These are phyloP conservation scores for Lipotes vexillifer DNA, from an alignment of 2,113 vertebrate genomes.

Conservation along the genomic window DNA sequence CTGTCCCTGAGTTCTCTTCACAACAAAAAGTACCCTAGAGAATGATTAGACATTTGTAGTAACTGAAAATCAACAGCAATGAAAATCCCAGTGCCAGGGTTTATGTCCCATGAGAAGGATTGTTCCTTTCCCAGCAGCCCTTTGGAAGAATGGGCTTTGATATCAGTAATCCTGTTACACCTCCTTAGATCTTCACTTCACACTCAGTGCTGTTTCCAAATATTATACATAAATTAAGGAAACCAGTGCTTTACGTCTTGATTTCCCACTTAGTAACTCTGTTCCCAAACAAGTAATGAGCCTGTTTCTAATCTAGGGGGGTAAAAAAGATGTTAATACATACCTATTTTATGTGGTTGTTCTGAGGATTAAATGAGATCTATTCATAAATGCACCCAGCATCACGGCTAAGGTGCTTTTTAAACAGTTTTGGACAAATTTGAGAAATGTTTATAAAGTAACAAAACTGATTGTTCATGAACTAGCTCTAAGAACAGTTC, in stretches of 20 bases:
- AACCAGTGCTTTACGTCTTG: not conserved
- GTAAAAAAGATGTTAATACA: not conserved
- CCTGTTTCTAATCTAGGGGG: not conserved
- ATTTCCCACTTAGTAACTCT: not conserved
- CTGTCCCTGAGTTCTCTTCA: not conserved
- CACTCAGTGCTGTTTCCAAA: not conserved
- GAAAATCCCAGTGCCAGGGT: not conserved
- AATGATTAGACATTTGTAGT: conserved; percentile 44
- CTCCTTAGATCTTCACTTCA: not conserved
- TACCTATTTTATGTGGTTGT: not conserved
- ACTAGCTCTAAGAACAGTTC: not conserved
- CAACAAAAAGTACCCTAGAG: not conserved
- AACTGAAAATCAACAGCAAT: conserved; percentile 23
- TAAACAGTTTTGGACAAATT: conserved; percentile 15
- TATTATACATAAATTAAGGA: not conserved
- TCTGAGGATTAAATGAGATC: conserved; percentile 4
- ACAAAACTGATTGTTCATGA: conserved; percentile 12
- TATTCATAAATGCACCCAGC: not conserved
- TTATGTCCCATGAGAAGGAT: not conserved
- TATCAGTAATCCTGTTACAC: conserved; percentile 5
- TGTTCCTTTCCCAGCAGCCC: not conserved
- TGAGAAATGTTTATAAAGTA: conserved; percentile 1
- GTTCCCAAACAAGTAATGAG: not conserved
- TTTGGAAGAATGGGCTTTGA: conserved; percentile 28
- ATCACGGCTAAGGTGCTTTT: not conserved